Evolutionary conservation across 2,113 vertebrate genomes (phyloP).

Genomic region (Triplophysa dalaica): DNA sequence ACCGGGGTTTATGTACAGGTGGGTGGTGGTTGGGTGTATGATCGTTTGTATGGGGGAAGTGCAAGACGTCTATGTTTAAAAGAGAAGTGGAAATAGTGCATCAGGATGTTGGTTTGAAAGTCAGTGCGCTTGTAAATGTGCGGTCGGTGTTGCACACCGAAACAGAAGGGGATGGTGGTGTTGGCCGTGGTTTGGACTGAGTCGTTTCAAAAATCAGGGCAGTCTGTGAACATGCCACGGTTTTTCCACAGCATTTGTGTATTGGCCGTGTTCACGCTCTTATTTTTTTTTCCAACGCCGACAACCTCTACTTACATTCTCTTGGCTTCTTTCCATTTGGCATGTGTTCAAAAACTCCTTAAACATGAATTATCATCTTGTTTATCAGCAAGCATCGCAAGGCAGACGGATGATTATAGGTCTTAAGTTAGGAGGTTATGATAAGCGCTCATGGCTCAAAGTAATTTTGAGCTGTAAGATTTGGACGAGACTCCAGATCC

Average conservation of each 20-base stretch:
- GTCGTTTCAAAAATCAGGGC: not conserved
- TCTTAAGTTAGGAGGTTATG: not conserved
- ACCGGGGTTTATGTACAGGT: slow-evolving; percentile 2
- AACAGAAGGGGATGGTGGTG: not conserved
- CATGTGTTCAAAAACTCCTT: slow-evolving; percentile 58
- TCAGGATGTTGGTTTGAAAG: slow-evolving; percentile 25
- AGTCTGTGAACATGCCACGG: not conserved
- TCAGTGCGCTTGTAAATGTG: not conserved
- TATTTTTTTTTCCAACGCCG: not conserved
- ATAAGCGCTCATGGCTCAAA: not conserved
- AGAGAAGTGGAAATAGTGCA: slow-evolving; percentile 12
- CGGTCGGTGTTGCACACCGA: not conserved
- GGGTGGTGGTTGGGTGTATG: not conserved
- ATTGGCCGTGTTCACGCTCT: not conserved
- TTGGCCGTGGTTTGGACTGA: not conserved
- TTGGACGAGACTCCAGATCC: not conserved
- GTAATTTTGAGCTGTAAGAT: not conserved
- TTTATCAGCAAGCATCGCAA: slow-evolving; percentile 12
- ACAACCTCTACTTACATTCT: not conserved
- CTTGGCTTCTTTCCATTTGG: not conserved
- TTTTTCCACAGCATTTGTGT: not conserved
- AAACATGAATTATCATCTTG: slow-evolving; percentile 1
- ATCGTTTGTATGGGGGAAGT: not conserved
- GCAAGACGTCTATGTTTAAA: slow-evolving; percentile 6
- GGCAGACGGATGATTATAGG: slow-evolving; percentile 12